Base-by-base conservation (phyloP, 2,113 vertebrate genomes). In the Tricholaema leucomelas region DNA sequence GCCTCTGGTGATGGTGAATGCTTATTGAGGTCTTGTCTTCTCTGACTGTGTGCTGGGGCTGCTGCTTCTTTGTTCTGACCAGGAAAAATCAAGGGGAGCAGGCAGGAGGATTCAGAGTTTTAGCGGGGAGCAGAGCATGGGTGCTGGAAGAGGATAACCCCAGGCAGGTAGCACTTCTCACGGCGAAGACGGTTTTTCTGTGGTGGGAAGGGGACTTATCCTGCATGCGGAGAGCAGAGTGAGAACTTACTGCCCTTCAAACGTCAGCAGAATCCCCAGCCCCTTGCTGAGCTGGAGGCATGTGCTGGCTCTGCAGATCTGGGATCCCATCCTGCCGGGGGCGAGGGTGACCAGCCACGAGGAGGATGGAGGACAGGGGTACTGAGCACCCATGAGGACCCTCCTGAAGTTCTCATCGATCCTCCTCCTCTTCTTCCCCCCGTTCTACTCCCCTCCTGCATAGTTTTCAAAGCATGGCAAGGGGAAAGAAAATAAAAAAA, bases 391-490 rank as follows among this genome's bases (percentile, higher is more conserved):
- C 18, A 16, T 7, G 6, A 40, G 31, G 60, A 76, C 59, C 77
- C 56, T 78, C 63, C 56, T 2, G 3, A 58, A 90, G 54, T 89
- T 85, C 48, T 3, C 7, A 1, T 48, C 28, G 67, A 18, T 54
- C 27, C 65, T 54, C 69, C 24, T 12, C 50, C n/a, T 79, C 30
- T n/a, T 18, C 40, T 8, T 54, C n/a, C 81, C 30, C 31, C 21
- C 42, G 8, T 52, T 75, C 63, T 25, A 16, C 67, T 60, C 33
- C 38, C 36, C 33, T 80, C 60, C 59, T 31, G 91, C 82, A 42
- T 84, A 91, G 69, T 91, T 93, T 93, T 70, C 72, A 71, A 85
- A 90, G 83, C 88, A 46, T 7, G 40, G 77, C n/a, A 66, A 38
- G 31, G 33, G 11, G 10, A 16, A 16, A 25, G 28, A 27, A 27